Evolutionary conservation across 2,797 vertebrate species (phyloP), one percentile per base, ranked within the genome.

Genomic region (Falco naumanni): DNA sequence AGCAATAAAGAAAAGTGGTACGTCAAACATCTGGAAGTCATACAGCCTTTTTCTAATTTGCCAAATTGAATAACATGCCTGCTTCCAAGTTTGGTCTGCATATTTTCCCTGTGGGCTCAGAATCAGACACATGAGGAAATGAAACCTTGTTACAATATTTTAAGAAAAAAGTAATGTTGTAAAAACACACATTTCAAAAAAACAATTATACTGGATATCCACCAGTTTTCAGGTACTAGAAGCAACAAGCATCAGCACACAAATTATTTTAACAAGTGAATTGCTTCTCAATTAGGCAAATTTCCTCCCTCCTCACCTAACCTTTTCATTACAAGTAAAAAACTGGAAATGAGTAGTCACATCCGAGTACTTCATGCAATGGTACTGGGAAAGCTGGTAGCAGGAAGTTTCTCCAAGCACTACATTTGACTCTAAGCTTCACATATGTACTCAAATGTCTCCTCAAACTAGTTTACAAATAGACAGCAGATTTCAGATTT

Each of bases 111-210:
- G 94, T 72, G 92, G 95, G 93, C 95, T 96, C 94, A 51, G 90
- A 69, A 76, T 63, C 51, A 78, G 93, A 89, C 59, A 57, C 28
- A 6, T 28, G 87, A 92, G 87, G 93, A 92, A 92, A 70, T 94
- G 94, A 97, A 97, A 95, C 93, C 95, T 95, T 96, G 95, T 95
- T 95, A 96, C 95, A 95, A 20, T 20, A 61, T 41, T 65, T 93
- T 74, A 84, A 68, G 74, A 39, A 91, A 93, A 90, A 93, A 12
- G 61, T 45, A 6, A 70, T 4, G 33, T 0, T 80, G 60, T 74
- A 39, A 89, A 94, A 87, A 88, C 0, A 9, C 59, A 61, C 79
- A 87, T 64, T 77, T 94, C 47, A 89, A 76, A 26, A 64, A 64
- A 20, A 8, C 76, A 61, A 0, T 54, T 59, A 77, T 59, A 92